phyloP scores from a whole-genome alignment of 2,113 vertebrate genomes.

The Cephalophus harveyi region DNA sequence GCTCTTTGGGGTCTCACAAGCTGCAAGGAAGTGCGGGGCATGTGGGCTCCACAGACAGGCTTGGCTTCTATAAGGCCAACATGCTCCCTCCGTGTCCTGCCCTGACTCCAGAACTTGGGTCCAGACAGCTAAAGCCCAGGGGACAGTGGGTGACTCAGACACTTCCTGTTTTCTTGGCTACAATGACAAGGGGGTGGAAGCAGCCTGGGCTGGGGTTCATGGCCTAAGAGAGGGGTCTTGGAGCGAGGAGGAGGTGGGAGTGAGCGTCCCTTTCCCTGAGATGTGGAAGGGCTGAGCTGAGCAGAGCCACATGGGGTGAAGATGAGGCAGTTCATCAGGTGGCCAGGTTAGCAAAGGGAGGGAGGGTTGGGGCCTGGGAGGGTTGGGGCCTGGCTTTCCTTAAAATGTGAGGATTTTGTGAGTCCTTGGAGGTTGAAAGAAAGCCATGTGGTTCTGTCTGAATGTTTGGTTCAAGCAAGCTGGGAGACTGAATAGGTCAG shows the following conservation, averaged over 20 bases:
- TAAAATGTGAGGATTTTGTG: neutral
- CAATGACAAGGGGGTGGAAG: neutral
- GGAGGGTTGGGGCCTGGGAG: neutral
- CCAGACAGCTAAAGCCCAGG: conserved; percentile 43
- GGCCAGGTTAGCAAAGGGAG: neutral
- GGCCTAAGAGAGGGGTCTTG: conserved; percentile 5
- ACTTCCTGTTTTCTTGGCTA: conserved; percentile 71
- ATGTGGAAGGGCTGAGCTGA: neutral
- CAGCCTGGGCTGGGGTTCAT: neutral
- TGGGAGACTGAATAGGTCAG: too few relatives aligned
- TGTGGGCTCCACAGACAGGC: neutral
- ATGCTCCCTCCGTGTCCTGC: neutral
- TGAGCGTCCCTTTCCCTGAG: neutral
- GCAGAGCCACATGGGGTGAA: neutral
- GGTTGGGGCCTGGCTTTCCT: neutral
- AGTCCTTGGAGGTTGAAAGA: neutral
- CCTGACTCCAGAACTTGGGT: conserved; percentile 19
- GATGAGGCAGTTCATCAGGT: neutral
- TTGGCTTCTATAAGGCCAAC: neutral
- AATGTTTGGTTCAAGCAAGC: neutral
- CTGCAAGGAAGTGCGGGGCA: neutral
- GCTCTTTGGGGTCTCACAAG: neutral
- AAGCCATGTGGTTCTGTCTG: neutral
- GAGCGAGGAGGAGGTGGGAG: neutral
- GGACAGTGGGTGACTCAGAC: conserved; percentile 49